Base-by-base conservation (phyloP, 1,140 invertebrate genomes). In the Caenorhabditis remanei region DNA sequence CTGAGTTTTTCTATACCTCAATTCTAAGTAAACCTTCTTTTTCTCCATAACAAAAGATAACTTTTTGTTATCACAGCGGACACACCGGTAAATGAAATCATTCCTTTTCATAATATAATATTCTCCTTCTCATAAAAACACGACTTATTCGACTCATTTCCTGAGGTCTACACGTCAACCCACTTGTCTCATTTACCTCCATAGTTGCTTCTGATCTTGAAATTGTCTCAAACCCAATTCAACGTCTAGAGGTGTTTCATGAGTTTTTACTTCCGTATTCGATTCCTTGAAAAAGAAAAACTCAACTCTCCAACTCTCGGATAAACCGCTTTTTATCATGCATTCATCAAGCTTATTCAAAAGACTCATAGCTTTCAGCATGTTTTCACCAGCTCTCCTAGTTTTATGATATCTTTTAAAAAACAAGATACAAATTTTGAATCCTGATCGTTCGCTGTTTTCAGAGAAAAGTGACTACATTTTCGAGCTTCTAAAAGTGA, bases 81-180 rank as follows among this genome's bases (percentile, higher is more conserved):
- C 32, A 32, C 32, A 32, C 32, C 11, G 61, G 61, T 63, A 63
- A 63, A 63, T 32, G 61, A 63, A 63, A 63, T 63, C 61, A 40
- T 63, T 32, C n/a, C 32, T 21, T 32, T 58, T 19, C 4, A 58
- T 8, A 21, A 63, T 63, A 32, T 24, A 63, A 63, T 63, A 63
- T 63, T 63, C 61, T 63, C 24, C n/a, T 24, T 32, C 61, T 32
- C 61, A 32, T 32, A 63, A 63, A 63, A 21, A 63, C 61, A 32
- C 32, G 32, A 2, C 2, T 32, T 32, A 4, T 63, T 63, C 32
- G 61, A 63, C 21, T 63, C 61, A 63, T 63, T 32, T 9, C 21
- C 40, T 63, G 61, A 63, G 24, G 24, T 63, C 61, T 63, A 32
- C 9, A 14, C 24, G 6, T 6, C 55, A 53, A 32, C 32, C 32